A percentile compares a stretch with the other conserved stretches of the same genome.
These are phyloP conservation scores for Hypercompe scribonia DNA, from an alignment of 2,888 invertebrate species.

Conservation along the genomic window DNA sequence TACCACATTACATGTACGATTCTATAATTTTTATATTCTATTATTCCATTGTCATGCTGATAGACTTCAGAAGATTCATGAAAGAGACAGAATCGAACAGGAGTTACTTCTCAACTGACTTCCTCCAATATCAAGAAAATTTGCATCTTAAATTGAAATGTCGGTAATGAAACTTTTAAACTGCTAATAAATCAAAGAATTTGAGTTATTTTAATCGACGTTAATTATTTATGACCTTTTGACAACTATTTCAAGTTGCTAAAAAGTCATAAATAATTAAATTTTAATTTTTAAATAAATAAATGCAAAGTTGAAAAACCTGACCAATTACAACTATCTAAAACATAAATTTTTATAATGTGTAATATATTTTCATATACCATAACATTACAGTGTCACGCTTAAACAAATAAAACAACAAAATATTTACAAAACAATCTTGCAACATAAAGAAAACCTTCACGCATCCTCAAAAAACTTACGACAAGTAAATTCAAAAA, in stretches of 20 bases:
- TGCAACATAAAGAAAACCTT: constrained; percentile 6
- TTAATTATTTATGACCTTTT: too few relatives aligned
- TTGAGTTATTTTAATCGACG: neutral
- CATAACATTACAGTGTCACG: neutral
- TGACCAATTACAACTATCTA: neutral
- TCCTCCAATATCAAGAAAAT: too few relatives aligned
- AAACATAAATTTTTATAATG: neutral
- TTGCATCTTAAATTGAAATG: too few relatives aligned
- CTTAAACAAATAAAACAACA: neutral
- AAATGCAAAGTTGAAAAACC: neutral
- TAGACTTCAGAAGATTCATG: too few relatives aligned
- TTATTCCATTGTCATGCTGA: too few relatives aligned
- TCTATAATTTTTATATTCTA: too few relatives aligned
- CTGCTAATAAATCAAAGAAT: neutral
- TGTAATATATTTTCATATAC: neutral
- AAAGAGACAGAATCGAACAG: too few relatives aligned
- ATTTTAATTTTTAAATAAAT: neutral
- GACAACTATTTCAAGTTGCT: neutral
- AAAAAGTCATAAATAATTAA: neutral
- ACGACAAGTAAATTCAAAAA: constrained; percentile 81
- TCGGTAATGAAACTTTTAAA: too few relatives aligned
- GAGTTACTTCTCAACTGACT: too few relatives aligned
- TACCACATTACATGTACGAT: too few relatives aligned
- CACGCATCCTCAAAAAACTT: constrained; percentile 26
- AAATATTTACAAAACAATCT: constrained; percentile 5